These are phyloP conservation scores for Brachypterus glaber DNA, from an alignment of 2,888 invertebrate genomes.

Conservation along the genomic window DNA sequence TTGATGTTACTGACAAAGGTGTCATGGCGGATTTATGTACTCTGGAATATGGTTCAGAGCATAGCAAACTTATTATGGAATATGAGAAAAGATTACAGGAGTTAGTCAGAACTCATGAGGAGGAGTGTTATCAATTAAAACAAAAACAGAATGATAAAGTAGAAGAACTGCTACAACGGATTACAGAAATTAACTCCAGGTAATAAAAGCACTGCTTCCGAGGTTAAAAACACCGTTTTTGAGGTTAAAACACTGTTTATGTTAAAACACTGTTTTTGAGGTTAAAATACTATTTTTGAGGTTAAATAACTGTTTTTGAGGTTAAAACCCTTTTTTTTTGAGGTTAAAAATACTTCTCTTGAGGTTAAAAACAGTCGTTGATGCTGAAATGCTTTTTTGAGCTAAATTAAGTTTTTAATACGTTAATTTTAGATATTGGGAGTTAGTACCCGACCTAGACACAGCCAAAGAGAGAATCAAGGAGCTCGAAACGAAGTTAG, in stretches of 20 bases:
- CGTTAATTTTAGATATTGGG: conserved; percentile 52
- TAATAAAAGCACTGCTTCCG: conserved; percentile 35
- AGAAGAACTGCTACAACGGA: conserved; percentile 59
- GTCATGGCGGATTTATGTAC: conserved; percentile 10
- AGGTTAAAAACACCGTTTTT: background rate
- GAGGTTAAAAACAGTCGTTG: background rate
- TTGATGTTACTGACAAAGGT: conserved; percentile 32
- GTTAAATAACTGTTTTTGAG: no score
- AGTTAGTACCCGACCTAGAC: conserved; percentile 64
- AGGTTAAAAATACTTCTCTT: no score
- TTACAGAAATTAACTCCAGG: conserved; percentile 65
- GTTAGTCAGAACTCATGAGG: conserved; percentile 53
- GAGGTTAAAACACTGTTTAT: no score
- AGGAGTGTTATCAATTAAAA: conserved; percentile 66
- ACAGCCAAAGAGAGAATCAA: conserved; percentile 60
- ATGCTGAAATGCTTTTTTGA: background rate
- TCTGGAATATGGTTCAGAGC: conserved; percentile 48
- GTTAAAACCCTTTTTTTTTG: background rate
- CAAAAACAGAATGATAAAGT: conserved; percentile 72
- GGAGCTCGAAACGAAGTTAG: conserved; percentile 61
- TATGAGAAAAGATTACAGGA: conserved; percentile 71
- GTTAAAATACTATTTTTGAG: no score
- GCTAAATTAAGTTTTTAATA: conserved; percentile 8
- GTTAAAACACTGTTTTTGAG: no score
- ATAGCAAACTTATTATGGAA: conserved; percentile 56